Evolutionary conservation across 2,113 vertebrate genomes (phyloP), one percentile per base, ranked within the genome.

Genomic region (Mesocricetus auratus): DNA sequence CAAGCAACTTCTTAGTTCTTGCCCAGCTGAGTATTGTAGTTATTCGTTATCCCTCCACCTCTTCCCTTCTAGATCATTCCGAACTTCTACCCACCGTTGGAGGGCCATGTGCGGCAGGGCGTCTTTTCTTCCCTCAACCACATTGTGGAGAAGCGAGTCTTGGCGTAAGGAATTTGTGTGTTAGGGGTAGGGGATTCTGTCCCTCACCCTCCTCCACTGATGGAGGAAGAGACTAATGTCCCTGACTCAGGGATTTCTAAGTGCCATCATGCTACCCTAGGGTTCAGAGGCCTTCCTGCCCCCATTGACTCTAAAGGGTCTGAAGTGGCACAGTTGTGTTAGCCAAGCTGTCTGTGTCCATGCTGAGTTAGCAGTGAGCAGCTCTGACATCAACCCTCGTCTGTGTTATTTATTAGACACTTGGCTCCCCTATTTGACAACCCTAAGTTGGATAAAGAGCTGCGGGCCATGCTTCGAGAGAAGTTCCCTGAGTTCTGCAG

Each of bases 401-500:
- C n/a, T 47, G 5, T 94, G 58, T 42, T 94, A 33, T 71, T 73
- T 17, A 0, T 26, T 98, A 99, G 99, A 95, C 99, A 99, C 85
- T 96, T 99, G 88, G 99, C 99, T 79, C 99, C 99, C 0, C 98
- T 99, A 29, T 99, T 99, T 0, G 99, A 99, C 98, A 99, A 99
- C 94, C 99, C 99, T 62, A 99, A 99, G 56, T 97, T 99, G 98
- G 99, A 99, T 98, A 99, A 99, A 58, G 99, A 99, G 97, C 99
- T 99, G 36, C 99, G 99, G 0, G 99, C 99, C 3, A 99, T 99
- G 99, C 98, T 99, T 81, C 98, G 99, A 97, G 99, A 99, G 97
- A 99, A 99, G 45, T 99, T 99, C 97, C 99, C 99, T 0, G 99
- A 99, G 96, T 99, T 99, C 98, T 99, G 99, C 98, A 99, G 99